Evolutionary conservation across 2,888 invertebrate genomes (phyloP), one percentile per base, ranked within the genome.

Genomic region (Macrophya annulata): DNA sequence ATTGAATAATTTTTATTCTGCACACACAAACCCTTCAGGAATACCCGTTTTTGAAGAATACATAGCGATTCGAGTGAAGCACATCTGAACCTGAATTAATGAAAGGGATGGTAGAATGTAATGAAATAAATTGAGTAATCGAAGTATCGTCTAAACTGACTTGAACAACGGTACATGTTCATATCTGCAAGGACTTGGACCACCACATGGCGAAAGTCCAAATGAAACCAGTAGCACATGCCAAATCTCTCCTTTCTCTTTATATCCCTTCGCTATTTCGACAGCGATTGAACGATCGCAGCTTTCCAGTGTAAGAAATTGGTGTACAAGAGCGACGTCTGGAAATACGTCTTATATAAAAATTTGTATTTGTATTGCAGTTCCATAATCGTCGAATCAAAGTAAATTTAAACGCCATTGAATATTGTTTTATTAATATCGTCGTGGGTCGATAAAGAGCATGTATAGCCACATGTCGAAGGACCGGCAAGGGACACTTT

Each of bases 381-480:
- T 48, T 15, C 4, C 15, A 15, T n/a, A 8, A n/a, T 37, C n/a
- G 62, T 62, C 10, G 25, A 62, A 62, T 25, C 40, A 43, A 6
- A 9, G 43, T n/a, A 43, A 37, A 25, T 4, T 62, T 8, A 4
- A 4, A 15, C 10, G 40, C 45, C 25, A 43, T 74, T 43, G 45
- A 74, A 74, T 43, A 74, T 74, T 21, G 45, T 45, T 74, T 45
- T 43, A 74, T 74, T 21, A 45, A 25, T 8, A 25, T 21, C 45
- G 43, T 74, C n/a, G 74, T 9, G 45, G 31, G 45, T 74, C 45
- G 74, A 74, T 74, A n/a, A 48, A 25, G 74, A 45, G 25, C 17
- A 10, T 21, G 45, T 4, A 45, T 4, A 45, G 43, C 21, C 12
- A 12, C 5, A 12, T 45, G 45, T 74, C 43, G 10, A 12, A 74